These are phyloP conservation scores for Ephydatia muelleri DNA, from an alignment of 37 sponge, comb jelly and placozoan genomes.

Conservation along the genomic window DNA sequence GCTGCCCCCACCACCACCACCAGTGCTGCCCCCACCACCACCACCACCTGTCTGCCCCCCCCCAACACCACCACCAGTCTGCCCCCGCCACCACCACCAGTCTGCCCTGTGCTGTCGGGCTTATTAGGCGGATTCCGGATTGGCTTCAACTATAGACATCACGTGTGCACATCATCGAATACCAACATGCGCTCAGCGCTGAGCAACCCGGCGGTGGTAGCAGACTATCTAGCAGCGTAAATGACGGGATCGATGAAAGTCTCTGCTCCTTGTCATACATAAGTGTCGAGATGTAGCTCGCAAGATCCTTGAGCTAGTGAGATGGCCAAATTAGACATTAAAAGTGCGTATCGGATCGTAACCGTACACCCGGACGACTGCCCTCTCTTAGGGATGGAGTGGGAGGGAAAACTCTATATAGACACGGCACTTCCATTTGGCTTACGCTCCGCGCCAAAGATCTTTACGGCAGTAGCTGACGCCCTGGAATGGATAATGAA, in stretches of 20 bases:
- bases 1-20: too few relatives aligned
- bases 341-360: slow-evolving; percentile 17
- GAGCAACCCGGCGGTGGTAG: slow-evolving; percentile 11
- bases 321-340: slow-evolving; percentile 22
- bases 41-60: too few relatives aligned
- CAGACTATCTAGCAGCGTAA: slow-evolving; percentile 8
- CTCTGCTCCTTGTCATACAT: slow-evolving; percentile 13
- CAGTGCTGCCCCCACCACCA: too few relatives aligned
- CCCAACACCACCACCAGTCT: too few relatives aligned
- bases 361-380: background rate
- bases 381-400: slow-evolving; percentile 3
- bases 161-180: background rate
- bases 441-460: slow-evolving; percentile 6
- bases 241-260: background rate
- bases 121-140: background rate
- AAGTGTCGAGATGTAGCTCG: slow-evolving; percentile 7
- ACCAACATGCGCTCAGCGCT: slow-evolving; percentile 16
- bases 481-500: slow-evolving; percentile 5
- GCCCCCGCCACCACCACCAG: too few relatives aligned
- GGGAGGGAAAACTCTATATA: background rate
- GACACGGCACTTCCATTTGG: slow-evolving; percentile 9
- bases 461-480: slow-evolving; percentile 20
- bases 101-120: background rate
- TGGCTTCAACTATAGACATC: background rate
- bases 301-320: slow-evolving; percentile 1